Conservation (phyloP, 2,888 invertebrate genomes). For the Cephus pulcher region DNA sequence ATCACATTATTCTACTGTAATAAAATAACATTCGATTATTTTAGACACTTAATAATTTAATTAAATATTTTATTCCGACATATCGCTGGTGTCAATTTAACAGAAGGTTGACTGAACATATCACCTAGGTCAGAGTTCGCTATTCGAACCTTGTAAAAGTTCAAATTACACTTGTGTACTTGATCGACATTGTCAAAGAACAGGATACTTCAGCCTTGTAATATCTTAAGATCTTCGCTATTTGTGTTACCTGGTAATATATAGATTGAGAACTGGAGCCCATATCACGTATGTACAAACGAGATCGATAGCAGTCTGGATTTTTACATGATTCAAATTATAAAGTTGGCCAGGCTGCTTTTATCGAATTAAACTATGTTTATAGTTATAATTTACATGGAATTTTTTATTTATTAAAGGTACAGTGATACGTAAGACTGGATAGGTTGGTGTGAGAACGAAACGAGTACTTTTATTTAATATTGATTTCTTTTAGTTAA, state of each 20-base stretch:
- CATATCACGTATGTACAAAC: background rate
- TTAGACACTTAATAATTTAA: background rate
- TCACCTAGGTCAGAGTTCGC: background rate
- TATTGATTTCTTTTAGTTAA: background rate
- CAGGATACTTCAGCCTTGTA: background rate
- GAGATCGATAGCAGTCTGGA: background rate
- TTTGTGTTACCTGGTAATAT: background rate
- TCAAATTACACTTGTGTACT: background rate
- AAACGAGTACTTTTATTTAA: background rate
- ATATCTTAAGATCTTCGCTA: background rate
- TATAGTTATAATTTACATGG: background rate
- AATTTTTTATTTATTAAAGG: background rate
- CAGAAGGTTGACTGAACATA: background rate
- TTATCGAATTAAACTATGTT: background rate
- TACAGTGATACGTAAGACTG: background rate
- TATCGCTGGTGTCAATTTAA: background rate
- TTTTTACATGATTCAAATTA: background rate
- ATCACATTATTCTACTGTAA: background rate
- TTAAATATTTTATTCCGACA: background rate
- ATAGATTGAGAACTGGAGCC: background rate
- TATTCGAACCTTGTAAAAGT: background rate
- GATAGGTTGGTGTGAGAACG: background rate
- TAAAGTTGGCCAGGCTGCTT: background rate
- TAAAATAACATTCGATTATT: background rate
- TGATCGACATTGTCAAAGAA: background rate